These are phyloP conservation scores for Coturnix japonica DNA, from an alignment of 2,113 vertebrate genomes.

Conservation along the genomic window DNA sequence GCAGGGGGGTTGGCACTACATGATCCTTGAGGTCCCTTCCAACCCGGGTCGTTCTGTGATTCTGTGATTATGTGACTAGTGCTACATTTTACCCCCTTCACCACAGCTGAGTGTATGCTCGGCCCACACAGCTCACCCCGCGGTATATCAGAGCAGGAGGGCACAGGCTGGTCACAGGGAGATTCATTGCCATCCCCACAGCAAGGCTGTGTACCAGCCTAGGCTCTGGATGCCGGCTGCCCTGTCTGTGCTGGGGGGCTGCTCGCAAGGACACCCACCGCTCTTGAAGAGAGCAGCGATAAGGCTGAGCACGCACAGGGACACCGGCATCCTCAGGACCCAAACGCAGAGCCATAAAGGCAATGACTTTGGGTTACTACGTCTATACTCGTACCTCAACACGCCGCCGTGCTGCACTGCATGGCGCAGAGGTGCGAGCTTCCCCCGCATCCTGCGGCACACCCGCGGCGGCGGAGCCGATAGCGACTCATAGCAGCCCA, in stretches of 20 bases:
- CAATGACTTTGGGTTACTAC: accelerated
- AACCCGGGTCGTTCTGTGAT: no score
- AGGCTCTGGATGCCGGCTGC: not conserved
- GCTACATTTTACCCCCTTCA: not conserved
- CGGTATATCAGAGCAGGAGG: not conserved
- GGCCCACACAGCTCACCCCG: not conserved
- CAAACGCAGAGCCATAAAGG: accelerated
- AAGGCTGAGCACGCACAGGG: not conserved
- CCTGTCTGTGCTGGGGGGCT: no score
- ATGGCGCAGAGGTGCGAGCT: not conserved
- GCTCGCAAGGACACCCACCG: no score
- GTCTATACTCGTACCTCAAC: no score
- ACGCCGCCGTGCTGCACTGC: not conserved
- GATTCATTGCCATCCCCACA: no score
- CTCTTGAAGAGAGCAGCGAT: accelerated
- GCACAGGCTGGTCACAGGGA: not conserved
- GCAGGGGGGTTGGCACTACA: no score
- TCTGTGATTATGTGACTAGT: no score
- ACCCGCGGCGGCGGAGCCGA: no score
- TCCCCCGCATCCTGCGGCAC: not conserved
- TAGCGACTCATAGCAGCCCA: no score
- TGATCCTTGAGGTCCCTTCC: no score
- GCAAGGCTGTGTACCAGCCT: not conserved
- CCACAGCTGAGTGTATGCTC: not conserved
- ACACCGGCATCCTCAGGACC: accelerated